Evolutionary conservation across 1,140 invertebrate genomes (phyloP), one percentile per base, ranked within the genome.

Genomic region (Carcinoscorpius rotundicauda): DNA sequence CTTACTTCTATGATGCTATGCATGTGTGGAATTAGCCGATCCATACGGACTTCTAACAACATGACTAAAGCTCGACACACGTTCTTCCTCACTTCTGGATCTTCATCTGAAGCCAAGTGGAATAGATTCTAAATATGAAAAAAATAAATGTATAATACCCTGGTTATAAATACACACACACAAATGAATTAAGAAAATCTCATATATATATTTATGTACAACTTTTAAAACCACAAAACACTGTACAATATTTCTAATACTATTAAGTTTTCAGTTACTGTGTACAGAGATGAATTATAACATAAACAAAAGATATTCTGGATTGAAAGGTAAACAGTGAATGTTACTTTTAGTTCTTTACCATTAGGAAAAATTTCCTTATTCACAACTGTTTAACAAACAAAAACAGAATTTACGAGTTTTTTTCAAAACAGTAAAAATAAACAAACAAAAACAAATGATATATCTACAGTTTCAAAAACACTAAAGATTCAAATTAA

Each of bases 41-140:
- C 96, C 78, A 98, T 87, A 71, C 92, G 82, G 49, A 97, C 93
- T 83, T 99, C 97, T 60, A 99, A 79, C 53, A 99, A 77, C 87
- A 98, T 93, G 0, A 98, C 97, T 60, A 99, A 78, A 48, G 95
- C 94, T 76, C 93, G 84, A 77, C 97, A 99, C 50, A 99, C 93
- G 81, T 94, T 93, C 79, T 93, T 93, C 63, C 89, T 81, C 5
- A 94, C 92, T 80, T 97, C 94, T 6, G 90, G 76, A 71, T 86
- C 85, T 77, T 83, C 80, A 74, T 86, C 85, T 66, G 78, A 77
- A 3, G 85, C 83, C 69, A 86, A 73, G 70, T 80, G 80, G 73
- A 86, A 87, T 64, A 87, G 73, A 68, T 81, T 81, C 79, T 85
- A 69, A 73, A 67, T 75, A 75, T 49, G 67, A 78, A 72, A 74